Conservation (phyloP, 2,888 invertebrate species). For the Podotricha telesiphe region DNA sequence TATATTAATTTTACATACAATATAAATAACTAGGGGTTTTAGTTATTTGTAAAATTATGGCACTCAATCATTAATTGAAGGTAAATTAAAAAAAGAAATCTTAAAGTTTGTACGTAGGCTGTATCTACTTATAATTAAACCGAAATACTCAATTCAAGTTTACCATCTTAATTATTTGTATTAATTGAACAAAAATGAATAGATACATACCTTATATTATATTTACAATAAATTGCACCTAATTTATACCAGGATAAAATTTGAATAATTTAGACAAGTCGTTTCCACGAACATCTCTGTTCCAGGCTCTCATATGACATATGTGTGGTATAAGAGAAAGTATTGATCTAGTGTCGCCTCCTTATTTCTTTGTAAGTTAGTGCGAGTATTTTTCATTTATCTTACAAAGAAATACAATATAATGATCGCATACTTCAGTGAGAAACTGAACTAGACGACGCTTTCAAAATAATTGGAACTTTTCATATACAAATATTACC, state of each 20-base stretch:
- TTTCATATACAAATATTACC: conserved; percentile 33
- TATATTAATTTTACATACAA: no score
- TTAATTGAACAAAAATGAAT: neutral
- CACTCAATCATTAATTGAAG: no score
- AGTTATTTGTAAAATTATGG: no score
- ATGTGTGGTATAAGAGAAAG: conserved; percentile 78
- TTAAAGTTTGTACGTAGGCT: no score
- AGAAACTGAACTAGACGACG: conserved; percentile 23
- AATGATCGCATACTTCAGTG: conserved; percentile 35
- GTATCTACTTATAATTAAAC: no score
- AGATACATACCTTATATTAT: neutral
- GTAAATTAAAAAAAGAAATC: no score
- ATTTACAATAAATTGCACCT: neutral
- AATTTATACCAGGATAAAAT: neutral
- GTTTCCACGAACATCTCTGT: conserved; percentile 56
- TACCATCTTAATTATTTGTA: neutral
- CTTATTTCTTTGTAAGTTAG: conserved; percentile 68
- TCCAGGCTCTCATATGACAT: conserved; percentile 71
- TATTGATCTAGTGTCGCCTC: conserved; percentile 77
- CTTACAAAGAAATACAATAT: conserved; percentile 38
- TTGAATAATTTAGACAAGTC: conserved; percentile 19
- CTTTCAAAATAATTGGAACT: conserved; percentile 33
- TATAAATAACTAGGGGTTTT: no score
- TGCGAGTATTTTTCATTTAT: conserved; percentile 49
- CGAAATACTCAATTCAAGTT: no score